These are phyloP conservation scores for Hystrix cristata DNA, from an alignment of 2,113 vertebrate species.

Conservation along the genomic window DNA sequence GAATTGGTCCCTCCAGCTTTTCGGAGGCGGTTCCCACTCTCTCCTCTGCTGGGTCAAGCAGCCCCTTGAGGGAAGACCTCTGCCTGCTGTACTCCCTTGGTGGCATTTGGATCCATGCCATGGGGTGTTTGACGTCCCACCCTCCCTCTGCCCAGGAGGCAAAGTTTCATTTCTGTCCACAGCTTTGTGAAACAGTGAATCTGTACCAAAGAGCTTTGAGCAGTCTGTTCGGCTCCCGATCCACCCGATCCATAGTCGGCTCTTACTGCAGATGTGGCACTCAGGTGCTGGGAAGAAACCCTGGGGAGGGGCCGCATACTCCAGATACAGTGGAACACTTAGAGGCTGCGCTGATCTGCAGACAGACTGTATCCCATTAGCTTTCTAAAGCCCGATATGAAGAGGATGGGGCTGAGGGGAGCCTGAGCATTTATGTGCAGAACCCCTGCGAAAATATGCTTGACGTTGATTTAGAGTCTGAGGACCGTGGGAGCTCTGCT, in stretches of 20 bases:
- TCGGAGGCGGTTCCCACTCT: not conserved
- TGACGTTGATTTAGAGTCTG: constrained; percentile 75
- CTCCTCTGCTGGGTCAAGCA: not conserved
- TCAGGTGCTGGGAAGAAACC: not conserved
- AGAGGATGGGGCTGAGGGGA: not conserved
- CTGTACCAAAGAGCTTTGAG: constrained; percentile 22
- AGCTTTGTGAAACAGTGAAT: constrained; percentile 16
- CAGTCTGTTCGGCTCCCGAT: not conserved
- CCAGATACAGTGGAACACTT: not conserved
- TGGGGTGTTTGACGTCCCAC: fast-evolving
- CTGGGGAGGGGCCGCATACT: not conserved
- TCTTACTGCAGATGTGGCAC: not conserved
- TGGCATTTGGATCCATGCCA: fast-evolving
- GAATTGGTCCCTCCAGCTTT: not conserved
- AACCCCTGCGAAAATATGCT: constrained; percentile 71
- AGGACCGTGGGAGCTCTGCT: constrained; percentile 75
- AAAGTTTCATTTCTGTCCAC: constrained; percentile 4
- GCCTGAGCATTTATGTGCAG: not conserved
- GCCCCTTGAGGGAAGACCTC: not conserved
- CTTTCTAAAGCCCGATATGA: not conserved
- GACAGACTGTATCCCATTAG: not conserved
- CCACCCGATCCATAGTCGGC: not conserved
- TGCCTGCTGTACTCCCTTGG: fast-evolving
- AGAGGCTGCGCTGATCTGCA: constrained; percentile 26
- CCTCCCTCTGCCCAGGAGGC: not conserved